Conservation (phyloP, 2,797 vertebrate genomes). For the Hypotaenidia okinawae region DNA sequence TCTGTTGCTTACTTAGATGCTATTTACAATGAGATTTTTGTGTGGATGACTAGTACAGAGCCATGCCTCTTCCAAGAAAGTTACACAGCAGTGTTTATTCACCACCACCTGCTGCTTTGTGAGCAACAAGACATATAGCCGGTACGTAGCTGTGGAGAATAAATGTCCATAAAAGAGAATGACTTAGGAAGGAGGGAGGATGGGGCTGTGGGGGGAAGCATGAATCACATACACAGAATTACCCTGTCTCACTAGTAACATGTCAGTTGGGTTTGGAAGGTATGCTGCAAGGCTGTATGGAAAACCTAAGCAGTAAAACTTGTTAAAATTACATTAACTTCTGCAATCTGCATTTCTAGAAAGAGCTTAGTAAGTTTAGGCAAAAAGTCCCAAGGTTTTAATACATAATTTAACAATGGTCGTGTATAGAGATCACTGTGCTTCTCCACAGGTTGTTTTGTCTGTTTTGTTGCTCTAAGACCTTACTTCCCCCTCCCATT, state of each 20-base stretch:
- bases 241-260: not conserved
- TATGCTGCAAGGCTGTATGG: not conserved
- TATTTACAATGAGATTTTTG: not conserved
- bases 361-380: not conserved
- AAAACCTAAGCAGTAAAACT: not conserved
- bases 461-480: not conserved
- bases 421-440: not conserved
- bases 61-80: not conserved
- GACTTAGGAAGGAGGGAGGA: not conserved
- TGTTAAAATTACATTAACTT: not conserved
- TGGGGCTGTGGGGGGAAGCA: no score
- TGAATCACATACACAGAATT: not conserved
- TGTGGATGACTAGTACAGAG: not conserved
- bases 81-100: not conserved
- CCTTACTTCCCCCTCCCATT: not conserved
- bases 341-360: not conserved
- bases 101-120: constrained; percentile 3
- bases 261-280: not conserved
- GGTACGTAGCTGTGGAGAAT: not conserved
- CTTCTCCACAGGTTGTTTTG: not conserved
- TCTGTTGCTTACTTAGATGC: not conserved
- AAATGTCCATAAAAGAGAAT: not conserved
- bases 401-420: not conserved
- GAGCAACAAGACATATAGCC: not conserved
- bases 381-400: not conserved